Base-by-base conservation (phyloP, 2,113 vertebrate genomes). In the Ursus arctos region DNA sequence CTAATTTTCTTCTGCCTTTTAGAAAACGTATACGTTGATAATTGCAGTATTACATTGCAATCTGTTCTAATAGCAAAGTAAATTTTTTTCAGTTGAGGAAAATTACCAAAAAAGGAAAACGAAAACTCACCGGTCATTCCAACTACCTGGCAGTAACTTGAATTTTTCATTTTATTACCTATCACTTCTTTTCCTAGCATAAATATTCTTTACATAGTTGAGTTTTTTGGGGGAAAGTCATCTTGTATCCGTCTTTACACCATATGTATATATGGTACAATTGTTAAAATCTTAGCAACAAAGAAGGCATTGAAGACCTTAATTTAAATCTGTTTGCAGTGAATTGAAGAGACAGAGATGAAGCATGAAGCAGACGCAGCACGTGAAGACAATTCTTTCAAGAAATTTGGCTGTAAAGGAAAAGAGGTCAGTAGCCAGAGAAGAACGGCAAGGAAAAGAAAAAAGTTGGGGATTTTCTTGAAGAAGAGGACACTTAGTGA, bases 361-460 rank as follows among this genome's bases (percentile, higher is more conserved):
- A 57, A 83, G 55, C 67, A 40, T 40, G 40, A 40, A 40, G 40
- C 40, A 40, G 40, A 53, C 1, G 3, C 63, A 88, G n/a, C 26
- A 53, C 4, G 51, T 92, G n/a, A 92, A 86, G 65, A 92, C 65
- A 94, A 24, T 90, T 90, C 72, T 88, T 90, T 94, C n/a, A 63
- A 87, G 83, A 95, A 89, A 28, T 96, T 91, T 91, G 61, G 31
- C 80, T 82, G 28, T 79, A 87, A 97, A 94, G 57, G 71, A 85
- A 79, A 82, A 94, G 7, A 71, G 33, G 14, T 93, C 47, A 57
- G 79, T 86, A 67, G 79, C 40, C 61, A 16, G 14, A 97, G 43
- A 47, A 86, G 21, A 90, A 21, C 22, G 36, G 15, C 89, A 93
- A 77, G 28, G 88, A 31, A 53, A 88, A 93, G 79, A 83, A 91